These are phyloP conservation scores for Xestia sexstrigata DNA, from an alignment of 2,888 invertebrate species.

Conservation along the genomic window DNA sequence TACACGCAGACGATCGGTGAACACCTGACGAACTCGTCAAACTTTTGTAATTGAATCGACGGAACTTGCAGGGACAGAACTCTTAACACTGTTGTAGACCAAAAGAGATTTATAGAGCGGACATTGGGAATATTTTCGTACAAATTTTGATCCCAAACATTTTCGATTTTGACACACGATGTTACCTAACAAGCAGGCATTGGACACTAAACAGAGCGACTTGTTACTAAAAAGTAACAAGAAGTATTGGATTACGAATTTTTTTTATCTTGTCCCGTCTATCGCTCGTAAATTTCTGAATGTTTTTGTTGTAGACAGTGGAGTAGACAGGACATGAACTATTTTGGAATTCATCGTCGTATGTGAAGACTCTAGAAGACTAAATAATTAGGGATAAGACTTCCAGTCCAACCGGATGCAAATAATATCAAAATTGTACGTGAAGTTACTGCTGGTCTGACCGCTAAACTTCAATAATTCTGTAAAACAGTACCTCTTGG, in stretches of 20 bases:
- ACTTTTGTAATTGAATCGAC: constrained; percentile 88
- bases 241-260: too few species aligned
- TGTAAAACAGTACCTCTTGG: neutral
- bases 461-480: neutral
- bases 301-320: too few species aligned
- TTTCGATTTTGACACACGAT: too few species aligned
- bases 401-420: neutral
- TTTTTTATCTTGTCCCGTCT: too few species aligned
- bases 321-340: neutral
- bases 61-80: constrained; percentile 86
- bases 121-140: too few species aligned
- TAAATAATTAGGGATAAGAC: neutral
- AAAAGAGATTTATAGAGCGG: too few species aligned
- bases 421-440: neutral
- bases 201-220: too few species aligned
- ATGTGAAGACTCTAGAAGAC: neutral
- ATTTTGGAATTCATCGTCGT: neutral
- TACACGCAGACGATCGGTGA: constrained; percentile 66
- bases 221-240: too few species aligned
- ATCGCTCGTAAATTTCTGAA: too few species aligned
- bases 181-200: too few species aligned
- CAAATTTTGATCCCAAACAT: too few species aligned
- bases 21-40: constrained; percentile 84
- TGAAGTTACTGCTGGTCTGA: neutral
- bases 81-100: constrained; percentile 56